phyloP scores from a whole-genome alignment of 1,140 invertebrate species.

The Galendromus occidentalis region DNA sequence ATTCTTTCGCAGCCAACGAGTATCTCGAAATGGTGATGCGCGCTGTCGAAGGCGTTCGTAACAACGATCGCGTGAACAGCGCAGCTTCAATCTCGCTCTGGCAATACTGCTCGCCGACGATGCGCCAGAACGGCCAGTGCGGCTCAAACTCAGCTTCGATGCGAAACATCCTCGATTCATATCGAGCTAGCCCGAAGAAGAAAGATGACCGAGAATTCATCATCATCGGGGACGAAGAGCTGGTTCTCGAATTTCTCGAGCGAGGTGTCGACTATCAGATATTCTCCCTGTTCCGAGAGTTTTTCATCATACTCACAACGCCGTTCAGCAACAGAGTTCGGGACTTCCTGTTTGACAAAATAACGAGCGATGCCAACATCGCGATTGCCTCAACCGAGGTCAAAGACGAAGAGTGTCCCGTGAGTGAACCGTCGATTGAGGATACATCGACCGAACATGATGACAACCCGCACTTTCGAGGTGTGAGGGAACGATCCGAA shows the following conservation, averaged over 20 bases:
- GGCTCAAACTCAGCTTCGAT: neutral
- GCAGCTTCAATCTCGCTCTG: slow-evolving; percentile 4
- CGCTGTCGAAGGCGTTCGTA: slow-evolving; percentile 8
- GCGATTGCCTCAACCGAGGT: neutral
- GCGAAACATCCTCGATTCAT: neutral
- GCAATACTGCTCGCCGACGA: neutral
- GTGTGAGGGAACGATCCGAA: no score
- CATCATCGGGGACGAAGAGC: neutral
- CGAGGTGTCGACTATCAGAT: neutral
- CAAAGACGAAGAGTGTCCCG: neutral
- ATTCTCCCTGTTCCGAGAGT: neutral
- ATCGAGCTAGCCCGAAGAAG: neutral
- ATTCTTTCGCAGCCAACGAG: neutral
- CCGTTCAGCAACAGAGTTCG: neutral
- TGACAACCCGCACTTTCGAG: no score
- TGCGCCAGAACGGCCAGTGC: neutral
- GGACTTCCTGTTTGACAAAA: slow-evolving; percentile 4
- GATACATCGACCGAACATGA: no score
- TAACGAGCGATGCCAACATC: neutral
- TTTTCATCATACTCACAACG: slow-evolving; percentile 8
- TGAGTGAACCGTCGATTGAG: neutral
- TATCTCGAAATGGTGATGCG: slow-evolving; percentile 1
- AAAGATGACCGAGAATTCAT: neutral
- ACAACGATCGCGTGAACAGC: neutral
- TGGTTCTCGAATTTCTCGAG: neutral